Conservation (phyloP, 2,113 vertebrate genomes). For the Limnothrissa miodon region DNA sequence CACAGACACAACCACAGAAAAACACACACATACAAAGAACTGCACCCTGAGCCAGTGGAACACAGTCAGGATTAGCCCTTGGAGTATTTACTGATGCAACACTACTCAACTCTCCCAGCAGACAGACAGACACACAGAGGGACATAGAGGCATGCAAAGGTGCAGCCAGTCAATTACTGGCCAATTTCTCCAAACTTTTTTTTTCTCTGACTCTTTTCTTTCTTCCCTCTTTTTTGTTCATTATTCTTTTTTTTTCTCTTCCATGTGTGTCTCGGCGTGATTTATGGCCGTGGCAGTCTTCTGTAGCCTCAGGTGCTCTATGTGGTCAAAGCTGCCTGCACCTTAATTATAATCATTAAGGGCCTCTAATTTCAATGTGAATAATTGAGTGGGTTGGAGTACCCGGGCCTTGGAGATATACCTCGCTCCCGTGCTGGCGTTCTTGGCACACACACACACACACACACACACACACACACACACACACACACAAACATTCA, state of each 20-base stretch:
- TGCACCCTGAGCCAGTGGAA: conserved; percentile 11
- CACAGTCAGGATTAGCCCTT: conserved; percentile 46
- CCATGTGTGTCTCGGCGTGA: conserved; percentile 33
- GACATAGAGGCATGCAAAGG: conserved; percentile 37
- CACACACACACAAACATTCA: not conserved
- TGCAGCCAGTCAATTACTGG: conserved; percentile 41
- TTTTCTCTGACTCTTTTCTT: conserved; percentile 23
- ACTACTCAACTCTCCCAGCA: conserved; percentile 35
- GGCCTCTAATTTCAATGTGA: conserved; percentile 58
- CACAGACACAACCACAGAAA: conserved; percentile 26
- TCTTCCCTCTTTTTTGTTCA: conserved; percentile 26
- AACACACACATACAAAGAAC: conserved; percentile 21
- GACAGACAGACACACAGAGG: conserved; percentile 28
- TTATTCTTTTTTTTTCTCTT: conserved; percentile 18
- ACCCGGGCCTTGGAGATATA: conserved; percentile 50
- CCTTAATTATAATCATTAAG: conserved; percentile 62
- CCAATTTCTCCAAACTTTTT: conserved; percentile 36
- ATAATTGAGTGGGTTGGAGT: conserved; percentile 57
- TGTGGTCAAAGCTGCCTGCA: conserved; percentile 54
- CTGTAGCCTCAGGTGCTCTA: conserved; percentile 54
- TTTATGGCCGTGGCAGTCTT: conserved; percentile 47
- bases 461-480: conserved; percentile 13
- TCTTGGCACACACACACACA: conserved; percentile 23
- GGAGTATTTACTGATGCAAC: conserved; percentile 57
- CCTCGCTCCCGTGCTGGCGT: not conserved